Conservation (phyloP, 2,113 vertebrate species). For the Leptosomus discolor region DNA sequence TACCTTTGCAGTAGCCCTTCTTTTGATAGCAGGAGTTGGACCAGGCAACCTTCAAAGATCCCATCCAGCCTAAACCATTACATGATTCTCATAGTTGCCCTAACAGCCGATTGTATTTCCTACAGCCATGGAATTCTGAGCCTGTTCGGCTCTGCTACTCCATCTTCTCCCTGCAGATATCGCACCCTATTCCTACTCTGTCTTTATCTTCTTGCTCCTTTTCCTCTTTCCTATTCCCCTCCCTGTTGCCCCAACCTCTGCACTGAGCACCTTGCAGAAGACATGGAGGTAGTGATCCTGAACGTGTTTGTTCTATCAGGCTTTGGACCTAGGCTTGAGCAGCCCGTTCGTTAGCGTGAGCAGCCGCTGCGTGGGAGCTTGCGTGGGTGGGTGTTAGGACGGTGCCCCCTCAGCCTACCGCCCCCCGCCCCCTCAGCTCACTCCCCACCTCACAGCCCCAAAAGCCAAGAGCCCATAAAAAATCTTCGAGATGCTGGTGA, state of each 20-base stretch:
- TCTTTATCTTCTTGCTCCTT: background rate
- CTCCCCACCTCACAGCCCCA: background rate
- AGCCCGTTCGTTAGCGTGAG: fast-evolving
- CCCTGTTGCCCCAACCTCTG: background rate
- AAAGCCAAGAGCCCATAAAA: background rate
- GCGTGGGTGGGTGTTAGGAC: background rate
- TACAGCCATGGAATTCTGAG: background rate
- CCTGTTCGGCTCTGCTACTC: background rate
- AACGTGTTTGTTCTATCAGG: background rate
- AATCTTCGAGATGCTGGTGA: background rate
- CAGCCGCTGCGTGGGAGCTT: background rate
- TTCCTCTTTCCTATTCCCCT: background rate
- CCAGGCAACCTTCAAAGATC: background rate
- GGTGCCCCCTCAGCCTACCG: background rate
- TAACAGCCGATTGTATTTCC: background rate
- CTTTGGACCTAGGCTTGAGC: background rate
- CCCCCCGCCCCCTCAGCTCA: background rate
- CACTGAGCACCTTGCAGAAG: background rate
- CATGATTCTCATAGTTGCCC: background rate
- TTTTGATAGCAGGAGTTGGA: background rate
- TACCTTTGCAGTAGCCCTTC: background rate
- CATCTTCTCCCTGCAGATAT: background rate
- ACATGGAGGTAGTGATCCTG: background rate
- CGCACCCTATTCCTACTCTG: background rate
- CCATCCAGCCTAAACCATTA: background rate